Evolutionary conservation across 2,888 invertebrate species (phyloP).

Genomic region (Chromoteleia sp.): DNA sequence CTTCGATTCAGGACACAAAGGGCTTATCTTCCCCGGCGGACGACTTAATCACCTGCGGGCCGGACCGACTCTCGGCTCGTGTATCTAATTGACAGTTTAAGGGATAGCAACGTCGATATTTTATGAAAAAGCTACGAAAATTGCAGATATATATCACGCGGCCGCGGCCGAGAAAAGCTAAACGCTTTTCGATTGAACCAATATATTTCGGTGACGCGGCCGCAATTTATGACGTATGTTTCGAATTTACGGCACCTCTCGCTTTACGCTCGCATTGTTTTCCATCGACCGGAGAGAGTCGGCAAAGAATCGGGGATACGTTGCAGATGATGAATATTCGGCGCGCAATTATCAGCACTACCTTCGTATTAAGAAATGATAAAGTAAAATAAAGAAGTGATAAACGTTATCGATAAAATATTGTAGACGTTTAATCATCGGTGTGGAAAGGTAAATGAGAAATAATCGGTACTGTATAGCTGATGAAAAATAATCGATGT

Average conservation of each 20-base stretch:
- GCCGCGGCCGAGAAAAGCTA: constrained; percentile 60
- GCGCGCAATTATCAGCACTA: too few relatives aligned
- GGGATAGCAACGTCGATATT: constrained; percentile 66
- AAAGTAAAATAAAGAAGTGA: too few relatives aligned
- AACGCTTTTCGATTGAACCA: constrained; percentile 66
- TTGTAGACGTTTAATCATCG: too few relatives aligned
- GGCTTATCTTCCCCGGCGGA: constrained; percentile 71
- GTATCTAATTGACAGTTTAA: constrained; percentile 71
- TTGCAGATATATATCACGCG: constrained; percentile 58
- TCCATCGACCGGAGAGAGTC: not conserved
- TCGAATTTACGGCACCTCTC: constrained; percentile 16
- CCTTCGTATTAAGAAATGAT: too few relatives aligned
- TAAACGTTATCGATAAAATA: too few relatives aligned
- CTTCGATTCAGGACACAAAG: constrained; percentile 69
- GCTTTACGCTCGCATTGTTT: not conserved
- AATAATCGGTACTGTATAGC: too few relatives aligned
- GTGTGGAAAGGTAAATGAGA: too few relatives aligned
- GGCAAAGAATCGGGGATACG: too few relatives aligned
- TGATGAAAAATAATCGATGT: too few relatives aligned
- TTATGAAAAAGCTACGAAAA: constrained; percentile 67
- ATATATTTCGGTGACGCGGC: constrained; percentile 58
- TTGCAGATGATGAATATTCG: too few relatives aligned
- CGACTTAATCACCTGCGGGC: constrained; percentile 71
- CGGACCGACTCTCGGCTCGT: constrained; percentile 67
- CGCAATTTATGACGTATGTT: constrained; percentile 57